phyloP scores from a whole-genome alignment of 2,888 invertebrate genomes.

The Scelioninae gen. 2 region DNA sequence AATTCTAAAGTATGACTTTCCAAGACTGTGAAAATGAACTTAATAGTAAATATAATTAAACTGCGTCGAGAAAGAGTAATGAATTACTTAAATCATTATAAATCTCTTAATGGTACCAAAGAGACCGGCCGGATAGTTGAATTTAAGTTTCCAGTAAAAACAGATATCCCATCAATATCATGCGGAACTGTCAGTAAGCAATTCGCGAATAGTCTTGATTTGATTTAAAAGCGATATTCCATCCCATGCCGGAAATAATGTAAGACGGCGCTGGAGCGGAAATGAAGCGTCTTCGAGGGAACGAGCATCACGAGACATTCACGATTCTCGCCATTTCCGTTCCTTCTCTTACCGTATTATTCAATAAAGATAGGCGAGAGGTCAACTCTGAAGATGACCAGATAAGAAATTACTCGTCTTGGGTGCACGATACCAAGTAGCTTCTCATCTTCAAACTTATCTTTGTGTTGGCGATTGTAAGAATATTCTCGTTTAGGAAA shows the following conservation, averaged over 20 bases:
- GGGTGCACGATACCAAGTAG: constrained; percentile 17
- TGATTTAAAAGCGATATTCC: constrained; percentile 75
- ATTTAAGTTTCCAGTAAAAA: constrained; percentile 66
- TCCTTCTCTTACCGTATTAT: constrained; percentile 58
- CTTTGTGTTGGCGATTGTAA: too few species aligned
- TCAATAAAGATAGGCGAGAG: constrained; percentile 59
- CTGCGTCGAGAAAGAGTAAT: constrained; percentile 24
- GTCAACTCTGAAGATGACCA: constrained; percentile 59
- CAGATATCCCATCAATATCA: constrained; percentile 61
- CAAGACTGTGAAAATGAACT: too few species aligned
- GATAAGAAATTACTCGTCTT: constrained; percentile 51
- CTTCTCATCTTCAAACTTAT: too few species aligned
- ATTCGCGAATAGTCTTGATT: constrained; percentile 75
- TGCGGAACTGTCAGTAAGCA: constrained; percentile 63
- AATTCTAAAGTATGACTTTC: too few species aligned
- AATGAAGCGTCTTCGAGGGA: constrained; percentile 73
- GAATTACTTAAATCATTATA: constrained; percentile 52
- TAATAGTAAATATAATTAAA: constrained; percentile 31
- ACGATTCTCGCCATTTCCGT: constrained; percentile 69
- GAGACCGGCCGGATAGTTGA: constrained; percentile 49
- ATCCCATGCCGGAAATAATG: constrained; percentile 76
- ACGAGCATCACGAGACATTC: constrained; percentile 65
- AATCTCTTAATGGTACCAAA: constrained; percentile 18
- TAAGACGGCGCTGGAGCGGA: constrained; percentile 73
- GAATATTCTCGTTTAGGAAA: too few species aligned